Evolutionary conservation across 2,797 vertebrate species (phyloP).

Genomic region (Coreius guichenoti): DNA sequence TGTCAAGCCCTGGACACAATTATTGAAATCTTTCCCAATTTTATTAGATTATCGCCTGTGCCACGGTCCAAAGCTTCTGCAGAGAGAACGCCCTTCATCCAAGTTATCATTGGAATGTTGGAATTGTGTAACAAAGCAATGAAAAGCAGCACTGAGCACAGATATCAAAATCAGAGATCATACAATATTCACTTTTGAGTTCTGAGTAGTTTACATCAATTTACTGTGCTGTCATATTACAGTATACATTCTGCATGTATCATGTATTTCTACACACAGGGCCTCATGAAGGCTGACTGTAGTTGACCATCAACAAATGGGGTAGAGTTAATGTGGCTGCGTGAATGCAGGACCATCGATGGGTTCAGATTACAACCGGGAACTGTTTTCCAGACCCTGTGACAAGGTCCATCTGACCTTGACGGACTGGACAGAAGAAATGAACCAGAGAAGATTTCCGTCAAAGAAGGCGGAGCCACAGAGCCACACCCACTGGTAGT

Average conservation of each 20-base stretch:
- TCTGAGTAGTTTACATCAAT: not conserved
- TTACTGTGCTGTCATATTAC: not conserved
- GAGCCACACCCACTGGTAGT: too few relatives aligned
- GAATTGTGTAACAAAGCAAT: conserved; percentile 59
- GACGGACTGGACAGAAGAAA: too few relatives aligned
- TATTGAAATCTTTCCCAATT: conserved; percentile 54
- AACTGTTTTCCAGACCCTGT: not conserved
- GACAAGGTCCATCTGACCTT: not conserved
- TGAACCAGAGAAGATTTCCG: too few relatives aligned
- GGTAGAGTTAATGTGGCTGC: not conserved
- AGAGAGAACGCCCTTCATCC: conserved; percentile 52
- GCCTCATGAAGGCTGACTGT: not conserved
- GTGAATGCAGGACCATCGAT: not conserved
- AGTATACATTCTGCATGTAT: not conserved
- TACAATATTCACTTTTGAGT: not conserved
- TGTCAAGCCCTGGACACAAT: conserved; percentile 31
- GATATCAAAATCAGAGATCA: conserved; percentile 24
- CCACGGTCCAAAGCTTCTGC: conserved; percentile 50
- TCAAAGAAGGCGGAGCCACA: too few relatives aligned
- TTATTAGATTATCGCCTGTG: conserved; percentile 59
- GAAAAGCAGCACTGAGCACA: conserved; percentile 53
- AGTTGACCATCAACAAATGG: not conserved
- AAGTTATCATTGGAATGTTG: conserved; percentile 63
- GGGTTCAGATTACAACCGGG: not conserved
- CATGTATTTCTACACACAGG: not conserved